Percentiles rank a stretch among this genome's conserved stretches.
Conservation (phyloP, 2,797 vertebrate species). For the Melopsittacus undulatus region DNA sequence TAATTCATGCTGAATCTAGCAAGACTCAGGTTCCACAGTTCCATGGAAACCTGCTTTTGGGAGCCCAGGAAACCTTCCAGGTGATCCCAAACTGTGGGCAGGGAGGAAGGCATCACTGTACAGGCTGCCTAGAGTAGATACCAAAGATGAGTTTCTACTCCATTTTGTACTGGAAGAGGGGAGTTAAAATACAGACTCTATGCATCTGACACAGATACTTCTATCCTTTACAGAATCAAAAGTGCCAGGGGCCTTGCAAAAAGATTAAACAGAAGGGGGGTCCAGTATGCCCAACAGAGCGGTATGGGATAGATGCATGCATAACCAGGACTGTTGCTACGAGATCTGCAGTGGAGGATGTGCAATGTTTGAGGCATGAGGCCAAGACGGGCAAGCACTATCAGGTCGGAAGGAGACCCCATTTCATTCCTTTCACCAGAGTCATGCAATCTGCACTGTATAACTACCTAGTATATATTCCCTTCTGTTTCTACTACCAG, state of each 20-base stretch:
- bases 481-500: neutral
- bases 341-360: neutral
- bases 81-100: neutral
- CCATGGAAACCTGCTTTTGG: neutral
- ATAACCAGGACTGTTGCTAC: neutral
- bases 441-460: neutral
- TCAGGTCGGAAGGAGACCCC: neutral
- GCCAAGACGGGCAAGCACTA: neutral
- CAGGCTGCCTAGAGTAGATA: neutral
- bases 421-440: neutral
- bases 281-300: neutral
- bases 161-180: neutral
- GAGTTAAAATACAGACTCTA: neutral
- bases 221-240: neutral
- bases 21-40: neutral
- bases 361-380: neutral
- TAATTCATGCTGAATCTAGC: neutral
- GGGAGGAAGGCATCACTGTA: neutral
- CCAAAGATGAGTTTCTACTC: neutral
- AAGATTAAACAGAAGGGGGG: neutral
- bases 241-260: neutral
- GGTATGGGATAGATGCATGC: too few species aligned
- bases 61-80: neutral
- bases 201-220: neutral
- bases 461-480: neutral